phyloP scores from a whole-genome alignment of 2,888 invertebrate species.

The Polylopha cassiicola region DNA sequence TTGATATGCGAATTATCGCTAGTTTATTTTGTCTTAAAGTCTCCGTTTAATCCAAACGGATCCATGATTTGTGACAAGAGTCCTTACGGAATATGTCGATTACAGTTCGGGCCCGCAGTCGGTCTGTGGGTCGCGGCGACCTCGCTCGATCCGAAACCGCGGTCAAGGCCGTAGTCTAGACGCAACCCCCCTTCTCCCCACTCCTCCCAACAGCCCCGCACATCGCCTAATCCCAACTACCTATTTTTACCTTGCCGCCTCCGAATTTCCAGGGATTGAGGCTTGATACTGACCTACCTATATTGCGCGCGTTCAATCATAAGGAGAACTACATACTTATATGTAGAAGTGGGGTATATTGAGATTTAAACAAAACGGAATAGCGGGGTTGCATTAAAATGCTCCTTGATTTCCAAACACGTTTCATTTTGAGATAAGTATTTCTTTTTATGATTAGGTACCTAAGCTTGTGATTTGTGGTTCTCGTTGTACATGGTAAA shows the following conservation, averaged over 20 bases:
- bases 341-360: no score
- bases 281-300: constrained; percentile 53
- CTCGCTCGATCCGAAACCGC: constrained; percentile 70
- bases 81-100: constrained; percentile 14
- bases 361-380: no score
- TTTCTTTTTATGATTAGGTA: no score
- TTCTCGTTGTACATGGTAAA: no score
- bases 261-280: constrained; percentile 55
- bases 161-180: constrained; percentile 75
- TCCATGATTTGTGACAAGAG: constrained; percentile 10
- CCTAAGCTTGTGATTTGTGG: no score
- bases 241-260: constrained; percentile 52
- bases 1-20: no score
- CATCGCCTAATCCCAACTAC: constrained; percentile 36
- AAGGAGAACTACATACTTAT: no score
- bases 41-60: constrained; percentile 1
- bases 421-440: no score
- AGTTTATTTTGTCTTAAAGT: not conserved
- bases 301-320: no score
- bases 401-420: no score
- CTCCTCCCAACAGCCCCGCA: constrained; percentile 32
- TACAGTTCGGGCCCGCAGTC: constrained; percentile 39
- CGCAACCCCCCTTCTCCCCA: constrained; percentile 47
- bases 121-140: constrained; percentile 65
- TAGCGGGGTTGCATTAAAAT: no score